Base-by-base conservation (phyloP, 2,113 vertebrate genomes). In the Fulmarus glacialis region DNA sequence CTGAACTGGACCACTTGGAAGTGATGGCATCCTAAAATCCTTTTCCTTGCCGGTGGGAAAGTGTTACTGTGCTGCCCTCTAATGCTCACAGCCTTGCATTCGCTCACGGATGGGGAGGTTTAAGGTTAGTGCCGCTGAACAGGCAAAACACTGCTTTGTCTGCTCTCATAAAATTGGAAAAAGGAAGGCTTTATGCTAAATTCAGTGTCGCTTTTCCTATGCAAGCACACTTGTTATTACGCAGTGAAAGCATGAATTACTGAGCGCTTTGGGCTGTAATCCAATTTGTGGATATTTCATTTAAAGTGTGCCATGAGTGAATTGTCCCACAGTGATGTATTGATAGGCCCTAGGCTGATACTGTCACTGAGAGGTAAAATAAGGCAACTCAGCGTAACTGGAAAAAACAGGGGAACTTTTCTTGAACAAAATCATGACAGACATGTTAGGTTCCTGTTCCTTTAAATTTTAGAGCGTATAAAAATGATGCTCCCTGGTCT, bases 11-110 rank as follows among this genome's bases (percentile, higher is more conserved):
- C 88, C 64, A 38, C 36, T 70, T 18, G 64, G 55, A 63, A 82
- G 12, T 19, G 43, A 60, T 66, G 48, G 13, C 56, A 60, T 79
- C 52, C 40, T 50, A 42, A 62, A 59, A 72, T 22, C 36, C 22
- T 71, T 70, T n/a, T 14, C 20, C 40, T 92, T 78, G 68, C 22
- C 59, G 66, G 60, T 79, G 80, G 82, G 85, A 97, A 96, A 96
- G 70, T 74, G 81, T 93, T 95, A 43, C 93, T 89, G 96, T 97
- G 90, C 98, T 98, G 97, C 98, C 97, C 97, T 98, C 97, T 98
- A 91, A 94, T 90, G 98, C 96, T 59, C 79, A 86, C 36, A 92
- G 84, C 79, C 56, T 63, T 63, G 10, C 42, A 81, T 89, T 96
- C 80, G 32, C 64, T 90, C 36, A 3, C 17, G 34, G n/a, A 48